phyloP scores from a whole-genome alignment of 2,797 vertebrate species.

The Apogon hyalosoma region DNA sequence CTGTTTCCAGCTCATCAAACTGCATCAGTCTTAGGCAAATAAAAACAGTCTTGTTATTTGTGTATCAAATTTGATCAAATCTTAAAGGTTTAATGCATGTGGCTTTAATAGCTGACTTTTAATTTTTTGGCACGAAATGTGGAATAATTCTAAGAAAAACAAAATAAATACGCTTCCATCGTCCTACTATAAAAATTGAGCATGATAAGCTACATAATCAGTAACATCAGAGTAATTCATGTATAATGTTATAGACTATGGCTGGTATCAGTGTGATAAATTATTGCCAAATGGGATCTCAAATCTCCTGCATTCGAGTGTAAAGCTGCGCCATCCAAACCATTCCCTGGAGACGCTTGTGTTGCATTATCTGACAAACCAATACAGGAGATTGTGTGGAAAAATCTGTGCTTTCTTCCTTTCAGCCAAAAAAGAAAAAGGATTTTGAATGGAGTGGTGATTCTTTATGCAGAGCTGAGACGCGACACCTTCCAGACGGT shows the following conservation, averaged over 20 bases:
- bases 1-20: too few relatives aligned
- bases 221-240: constrained; percentile 58
- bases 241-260: constrained; percentile 54
- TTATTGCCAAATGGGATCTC: constrained; percentile 70
- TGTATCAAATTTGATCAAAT: too few relatives aligned
- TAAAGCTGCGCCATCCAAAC: constrained; percentile 69
- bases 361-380: constrained; percentile 82
- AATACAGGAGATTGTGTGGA: constrained; percentile 79
- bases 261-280: constrained; percentile 64
- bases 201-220: constrained; percentile 55
- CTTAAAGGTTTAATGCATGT: too few relatives aligned
- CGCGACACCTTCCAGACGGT: constrained; percentile 83
- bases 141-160: neutral
- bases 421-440: constrained; percentile 80
- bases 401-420: constrained; percentile 81
- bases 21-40: too few relatives aligned
- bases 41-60: too few relatives aligned
- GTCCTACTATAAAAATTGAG: constrained; percentile 7
- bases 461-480: constrained; percentile 85
- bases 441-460: constrained; percentile 82
- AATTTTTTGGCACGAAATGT: too few relatives aligned
- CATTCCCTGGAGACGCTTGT: constrained; percentile 77
- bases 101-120: too few relatives aligned
- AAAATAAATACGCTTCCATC: constrained; percentile 2
- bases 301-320: constrained; percentile 71